Conservation (phyloP, 2,888 invertebrate genomes). For the Imbricaverruca yamaguchii region DNA sequence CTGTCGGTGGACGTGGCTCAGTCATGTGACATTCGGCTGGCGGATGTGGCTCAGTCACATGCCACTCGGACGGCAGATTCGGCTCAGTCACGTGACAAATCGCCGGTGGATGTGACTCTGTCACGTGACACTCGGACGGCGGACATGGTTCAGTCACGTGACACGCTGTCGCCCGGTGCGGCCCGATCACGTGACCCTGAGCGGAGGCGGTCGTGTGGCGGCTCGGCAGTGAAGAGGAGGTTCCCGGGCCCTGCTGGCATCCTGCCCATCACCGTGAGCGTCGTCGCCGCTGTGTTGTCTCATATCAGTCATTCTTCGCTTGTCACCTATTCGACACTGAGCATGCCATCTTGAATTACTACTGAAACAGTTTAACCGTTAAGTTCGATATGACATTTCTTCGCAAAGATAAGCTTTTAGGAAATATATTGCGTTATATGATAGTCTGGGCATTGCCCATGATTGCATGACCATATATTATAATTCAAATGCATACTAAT, state of each 20-base stretch:
- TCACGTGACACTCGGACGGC: background rate
- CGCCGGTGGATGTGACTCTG: background rate
- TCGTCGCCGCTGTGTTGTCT: background rate
- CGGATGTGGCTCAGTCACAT: too few species aligned
- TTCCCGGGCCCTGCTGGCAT: constrained; percentile 49
- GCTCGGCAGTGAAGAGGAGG: constrained; percentile 36
- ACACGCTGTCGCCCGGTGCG: background rate
- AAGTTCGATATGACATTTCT: too few species aligned
- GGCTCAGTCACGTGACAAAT: background rate
- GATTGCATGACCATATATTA: too few species aligned
- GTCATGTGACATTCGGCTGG: background rate
- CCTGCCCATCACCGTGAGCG: constrained; percentile 39
- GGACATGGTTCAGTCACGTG: background rate
- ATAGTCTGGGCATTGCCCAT: too few species aligned
- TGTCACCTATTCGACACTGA: too few species aligned
- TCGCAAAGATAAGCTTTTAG: too few species aligned
- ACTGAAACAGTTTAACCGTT: too few species aligned
- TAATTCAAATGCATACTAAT: too few species aligned
- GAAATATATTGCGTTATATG: too few species aligned
- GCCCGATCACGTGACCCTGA: background rate
- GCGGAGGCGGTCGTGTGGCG: background rate
- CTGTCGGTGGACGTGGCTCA: background rate
- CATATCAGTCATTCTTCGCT: too few species aligned
- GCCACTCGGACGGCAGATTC: background rate
- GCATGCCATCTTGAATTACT: too few species aligned